Evolutionary conservation across 2,888 invertebrate genomes (phyloP), one percentile per base, ranked within the genome.

Genomic region (Sinelater perroti): DNA sequence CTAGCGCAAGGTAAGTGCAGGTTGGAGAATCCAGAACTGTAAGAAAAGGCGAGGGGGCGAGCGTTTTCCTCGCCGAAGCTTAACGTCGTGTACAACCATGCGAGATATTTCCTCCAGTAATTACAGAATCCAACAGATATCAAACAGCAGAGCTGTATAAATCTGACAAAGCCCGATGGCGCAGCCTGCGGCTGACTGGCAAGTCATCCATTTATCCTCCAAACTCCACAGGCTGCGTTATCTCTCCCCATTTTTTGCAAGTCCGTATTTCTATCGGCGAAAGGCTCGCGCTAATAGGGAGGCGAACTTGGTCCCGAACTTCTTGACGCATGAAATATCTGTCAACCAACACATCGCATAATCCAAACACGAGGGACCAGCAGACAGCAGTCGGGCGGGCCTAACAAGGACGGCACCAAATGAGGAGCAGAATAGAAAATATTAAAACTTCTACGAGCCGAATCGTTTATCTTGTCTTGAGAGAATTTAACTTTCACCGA

Each of bases 341-440:
- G 52, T 52, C 52, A 52, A 52, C 42, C 11, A 42, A 21, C 20
- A 21, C 52, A 52, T 52, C 52, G 17, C n/a, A 52, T 52, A 52
- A 42, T 40, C 30, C 44, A 44, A 44, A 44, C 30, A 44, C 16
- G 33, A 30, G 44, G 44, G 14, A 42, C 13, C 11, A 40, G 16
- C 44, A 10, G 10, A 17, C 42, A 44, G 52, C 52, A 52, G 52
- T n/a, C 52, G 35, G 44, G 52, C 44, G 16, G 26, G 24, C 26
- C n/a, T 26, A 40, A 50, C n/a, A 20, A 26, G 24, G 17, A 52
- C 26, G 31, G 33, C 14, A 17, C 16, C n/a, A 42, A 51, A 52
- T 21, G 31, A 11, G 50, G 38, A 46, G 17, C 14, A 46, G 33
- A 49, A 49, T 49, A 49, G 16, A 26, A 36, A 49, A 31, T 16